Evolutionary conservation across 2,888 invertebrate genomes (phyloP).

Genomic region (Incurvaria masculella): DNA sequence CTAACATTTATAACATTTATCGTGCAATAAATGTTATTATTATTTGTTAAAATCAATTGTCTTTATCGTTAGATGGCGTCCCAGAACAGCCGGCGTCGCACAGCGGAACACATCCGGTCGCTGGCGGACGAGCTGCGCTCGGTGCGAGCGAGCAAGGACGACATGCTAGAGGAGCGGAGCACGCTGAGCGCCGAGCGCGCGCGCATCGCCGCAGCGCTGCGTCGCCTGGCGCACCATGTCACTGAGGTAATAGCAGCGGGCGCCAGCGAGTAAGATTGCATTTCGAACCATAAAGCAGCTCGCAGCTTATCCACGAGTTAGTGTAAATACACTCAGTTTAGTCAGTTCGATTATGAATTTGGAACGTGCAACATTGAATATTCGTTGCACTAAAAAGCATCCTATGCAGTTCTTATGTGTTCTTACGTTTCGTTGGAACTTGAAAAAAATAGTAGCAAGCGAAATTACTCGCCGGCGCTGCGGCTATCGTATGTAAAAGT

Average conservation of each 20-base stretch:
- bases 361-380: too few relatives aligned
- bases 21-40: neutral
- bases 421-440: too few relatives aligned
- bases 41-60: neutral
- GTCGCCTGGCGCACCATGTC: conserved; percentile 25
- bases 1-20: neutral
- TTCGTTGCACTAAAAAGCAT: too few relatives aligned
- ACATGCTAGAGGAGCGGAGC: conserved; percentile 31
- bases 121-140: conserved; percentile 38
- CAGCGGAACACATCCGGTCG: conserved; percentile 38
- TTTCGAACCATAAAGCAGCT: too few relatives aligned
- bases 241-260: conserved; percentile 27
- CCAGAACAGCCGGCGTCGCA: conserved; percentile 44
- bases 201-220: conserved; percentile 24
- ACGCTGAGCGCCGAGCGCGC: conserved; percentile 25
- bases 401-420: too few relatives aligned
- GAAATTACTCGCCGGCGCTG: too few relatives aligned
- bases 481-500: too few relatives aligned
- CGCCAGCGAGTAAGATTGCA: too few relatives aligned
- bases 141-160: conserved; percentile 33
- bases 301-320: too few relatives aligned
- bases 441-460: too few relatives aligned
- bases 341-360: too few relatives aligned
- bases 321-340: too few relatives aligned
- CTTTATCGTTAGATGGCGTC: conserved; percentile 33